Base-by-base conservation (phyloP, 2,888 invertebrate genomes). In the Cyrtodaria siliqua region DNA sequence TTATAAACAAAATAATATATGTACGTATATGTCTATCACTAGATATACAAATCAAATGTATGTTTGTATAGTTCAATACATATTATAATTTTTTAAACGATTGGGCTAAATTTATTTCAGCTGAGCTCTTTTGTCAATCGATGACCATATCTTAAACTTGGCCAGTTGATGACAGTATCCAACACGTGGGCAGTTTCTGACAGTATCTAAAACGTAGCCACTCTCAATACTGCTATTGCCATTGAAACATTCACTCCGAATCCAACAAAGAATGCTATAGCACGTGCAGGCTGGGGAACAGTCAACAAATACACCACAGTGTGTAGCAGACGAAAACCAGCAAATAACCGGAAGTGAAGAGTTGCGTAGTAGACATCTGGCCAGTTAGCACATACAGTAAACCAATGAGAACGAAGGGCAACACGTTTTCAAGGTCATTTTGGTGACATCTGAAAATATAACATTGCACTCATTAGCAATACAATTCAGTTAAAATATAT, bases 351-450 rank as follows among this genome's bases (percentile, higher is more conserved):
- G 92, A 95, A 95, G 60, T 95, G 89, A 75, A 93, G 92, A 52
- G 93, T 92, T 2, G 95, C 95, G 84, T 94, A 60, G 71, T 86
- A 6, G 93, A 89, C 62, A 92, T 91, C 0, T 96, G 96, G 0
- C 93, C 93, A 0, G 95, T 95, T 27, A 95, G 93, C 68, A 95
- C 88, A 92, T 95, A 96, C 67, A 95, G 90, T 4, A 95, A 94
- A 4, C 94, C 95, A 33, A 95, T 91, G 16, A 95, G 86, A 90
- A 95, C 94, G 90, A 96, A 96, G 0, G 95, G 94, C 0, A 95
- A 94, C 64, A 96, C 96, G 91, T 96, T 96, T 92, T 96, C 96
- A 91, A 96, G 89, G 90, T 96, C 96, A 87, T 96, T 96, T 84
- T 94, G 93, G 89, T 96, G 96, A 14, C 95, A 96, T 86, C 96